Conservation (phyloP, 2,113 vertebrate species). For the Aythya baeri region DNA sequence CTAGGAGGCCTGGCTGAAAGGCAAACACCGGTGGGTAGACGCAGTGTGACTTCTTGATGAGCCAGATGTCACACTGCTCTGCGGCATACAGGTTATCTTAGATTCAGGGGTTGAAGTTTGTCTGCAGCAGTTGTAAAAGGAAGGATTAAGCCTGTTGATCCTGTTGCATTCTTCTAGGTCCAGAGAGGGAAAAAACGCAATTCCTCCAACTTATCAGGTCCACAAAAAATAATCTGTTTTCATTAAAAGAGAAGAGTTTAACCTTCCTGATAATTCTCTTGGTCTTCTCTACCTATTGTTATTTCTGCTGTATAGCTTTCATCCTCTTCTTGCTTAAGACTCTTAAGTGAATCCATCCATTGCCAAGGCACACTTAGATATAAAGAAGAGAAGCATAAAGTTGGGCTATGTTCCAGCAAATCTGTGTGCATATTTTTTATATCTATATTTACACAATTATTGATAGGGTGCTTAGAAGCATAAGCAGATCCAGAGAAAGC, state of each 20-base stretch:
- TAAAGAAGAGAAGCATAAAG: rapidly evolving
- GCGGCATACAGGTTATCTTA: rapidly evolving
- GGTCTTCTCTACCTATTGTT: neutral
- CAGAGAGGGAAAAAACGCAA: neutral
- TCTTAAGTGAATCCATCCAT: rapidly evolving
- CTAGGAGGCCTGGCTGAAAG: neutral
- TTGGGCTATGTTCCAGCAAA: rapidly evolving
- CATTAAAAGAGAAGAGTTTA: neutral
- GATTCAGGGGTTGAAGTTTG: neutral
- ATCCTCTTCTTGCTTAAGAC: neutral
- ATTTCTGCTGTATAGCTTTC: too few relatives aligned
- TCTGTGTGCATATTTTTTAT: rapidly evolving
- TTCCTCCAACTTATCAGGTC: neutral
- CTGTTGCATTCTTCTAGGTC: neutral
- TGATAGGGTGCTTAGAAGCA: too few relatives aligned
- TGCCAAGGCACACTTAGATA: rapidly evolving
- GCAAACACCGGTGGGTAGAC: rapidly evolving
- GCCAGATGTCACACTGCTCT: neutral
- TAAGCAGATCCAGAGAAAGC: neutral
- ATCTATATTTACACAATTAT: rapidly evolving
- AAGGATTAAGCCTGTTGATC: neutral
- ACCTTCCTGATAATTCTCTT: neutral
- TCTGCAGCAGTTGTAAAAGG: neutral
- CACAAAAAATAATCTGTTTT: neutral
- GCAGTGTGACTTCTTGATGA: rapidly evolving